Conservation (phyloP, 2,797 vertebrate species). For the Crenichthys baileyi region DNA sequence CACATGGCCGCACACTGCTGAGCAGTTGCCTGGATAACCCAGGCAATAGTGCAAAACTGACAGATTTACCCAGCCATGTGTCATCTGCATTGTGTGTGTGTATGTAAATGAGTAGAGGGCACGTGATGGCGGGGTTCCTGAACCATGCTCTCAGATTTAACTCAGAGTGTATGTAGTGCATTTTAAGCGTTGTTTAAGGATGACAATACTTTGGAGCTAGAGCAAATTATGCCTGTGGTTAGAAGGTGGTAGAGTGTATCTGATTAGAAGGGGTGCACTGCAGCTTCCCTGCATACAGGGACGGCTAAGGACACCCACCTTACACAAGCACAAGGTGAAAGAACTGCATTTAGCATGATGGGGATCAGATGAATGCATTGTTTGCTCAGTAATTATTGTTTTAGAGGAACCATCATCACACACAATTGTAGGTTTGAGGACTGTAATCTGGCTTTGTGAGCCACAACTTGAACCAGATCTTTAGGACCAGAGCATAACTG, state of each 20-base stretch:
- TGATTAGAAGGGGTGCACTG: background rate
- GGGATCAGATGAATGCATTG: constrained; percentile 48
- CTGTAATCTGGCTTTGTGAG: constrained; percentile 50
- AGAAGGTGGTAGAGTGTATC: background rate
- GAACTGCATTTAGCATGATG: background rate
- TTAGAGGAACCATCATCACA: constrained; percentile 25
- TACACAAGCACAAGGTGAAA: background rate
- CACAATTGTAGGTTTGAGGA: constrained; percentile 51
- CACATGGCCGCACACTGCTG: constrained; percentile 41
- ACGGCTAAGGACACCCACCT: constrained; percentile 53
- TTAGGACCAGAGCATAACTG: background rate
- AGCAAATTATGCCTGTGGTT: background rate
- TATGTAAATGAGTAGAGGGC: background rate
- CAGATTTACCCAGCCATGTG: background rate
- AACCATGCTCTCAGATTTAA: background rate
- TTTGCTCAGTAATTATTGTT: constrained; percentile 64
- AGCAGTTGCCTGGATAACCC: constrained; percentile 39
- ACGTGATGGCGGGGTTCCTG: background rate
- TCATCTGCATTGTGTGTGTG: background rate
- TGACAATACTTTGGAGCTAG: background rate
- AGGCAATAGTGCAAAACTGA: constrained; percentile 25
- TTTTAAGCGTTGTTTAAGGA: background rate
- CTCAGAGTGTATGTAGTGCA: background rate
- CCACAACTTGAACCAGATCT: constrained; percentile 18
- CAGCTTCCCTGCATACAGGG: constrained; percentile 18